Evolutionary conservation across 2,888 invertebrate species (phyloP).

Genomic region (Ormyrus labotus): DNA sequence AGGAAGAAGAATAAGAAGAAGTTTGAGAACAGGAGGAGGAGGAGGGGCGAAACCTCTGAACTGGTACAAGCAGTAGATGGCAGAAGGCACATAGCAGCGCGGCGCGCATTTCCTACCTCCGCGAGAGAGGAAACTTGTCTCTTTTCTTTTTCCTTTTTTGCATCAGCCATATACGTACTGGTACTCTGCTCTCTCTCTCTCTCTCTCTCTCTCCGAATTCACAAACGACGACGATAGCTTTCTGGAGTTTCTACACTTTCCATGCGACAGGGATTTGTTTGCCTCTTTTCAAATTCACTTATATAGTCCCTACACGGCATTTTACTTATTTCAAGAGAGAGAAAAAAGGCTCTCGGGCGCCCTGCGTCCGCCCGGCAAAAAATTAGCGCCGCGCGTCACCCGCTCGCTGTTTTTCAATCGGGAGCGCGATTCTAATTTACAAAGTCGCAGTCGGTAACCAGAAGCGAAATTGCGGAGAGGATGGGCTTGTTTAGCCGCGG

Average conservation of each 20-base stretch:
- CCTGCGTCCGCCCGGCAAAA: too few species aligned
- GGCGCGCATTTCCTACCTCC: conserved; percentile 32
- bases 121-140: conserved; percentile 5
- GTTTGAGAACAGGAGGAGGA: conserved; percentile 21
- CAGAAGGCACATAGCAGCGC: neutral
- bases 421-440: too few species aligned
- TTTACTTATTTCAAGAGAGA: too few species aligned
- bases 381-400: too few species aligned
- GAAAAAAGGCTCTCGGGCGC: too few species aligned
- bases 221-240: conserved; percentile 19
- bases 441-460: too few species aligned
- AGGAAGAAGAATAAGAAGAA: conserved; percentile 10
- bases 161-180: too few species aligned
- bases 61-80: conserved; percentile 7
- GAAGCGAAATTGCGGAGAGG: too few species aligned
- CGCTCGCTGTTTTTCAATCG: too few species aligned
- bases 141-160: conserved; percentile 8
- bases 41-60: conserved; percentile 42
- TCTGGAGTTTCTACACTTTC: conserved; percentile 2
- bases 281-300: neutral
- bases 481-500: too few species aligned
- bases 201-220: neutral
- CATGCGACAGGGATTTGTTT: neutral
- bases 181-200: too few species aligned
- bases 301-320: too few species aligned